Conservation (phyloP, 2,888 invertebrate genomes). For the Petrolisthes manimaculis region DNA sequence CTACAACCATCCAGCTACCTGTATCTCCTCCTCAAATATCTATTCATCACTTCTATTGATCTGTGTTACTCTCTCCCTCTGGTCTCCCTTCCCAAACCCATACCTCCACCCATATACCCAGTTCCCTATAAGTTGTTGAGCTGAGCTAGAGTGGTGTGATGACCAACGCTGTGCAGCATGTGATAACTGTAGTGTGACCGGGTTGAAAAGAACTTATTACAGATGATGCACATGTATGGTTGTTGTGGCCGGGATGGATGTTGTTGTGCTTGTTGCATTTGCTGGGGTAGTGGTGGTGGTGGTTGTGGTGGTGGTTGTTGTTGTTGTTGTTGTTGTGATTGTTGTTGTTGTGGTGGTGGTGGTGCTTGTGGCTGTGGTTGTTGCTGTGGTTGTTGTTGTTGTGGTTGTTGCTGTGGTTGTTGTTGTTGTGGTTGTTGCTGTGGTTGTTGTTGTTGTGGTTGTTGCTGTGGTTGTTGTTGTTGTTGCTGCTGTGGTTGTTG, state of each 20-base stretch:
- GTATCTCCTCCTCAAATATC: conserved; percentile 7
- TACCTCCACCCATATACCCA: background rate
- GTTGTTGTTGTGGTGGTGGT: background rate
- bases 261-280: background rate
- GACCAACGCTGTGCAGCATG: conserved; percentile 39
- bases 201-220: conserved; percentile 40
- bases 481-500: background rate
- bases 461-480: background rate
- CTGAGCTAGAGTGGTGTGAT: conserved; percentile 29
- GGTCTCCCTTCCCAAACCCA: conserved; percentile 10
- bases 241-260: conserved; percentile 15
- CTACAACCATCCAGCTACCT: conserved; percentile 19
- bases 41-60: background rate
- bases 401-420: background rate
- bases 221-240: conserved; percentile 40
- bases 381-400: background rate
- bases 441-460: background rate
- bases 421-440: background rate
- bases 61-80: background rate
- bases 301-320: background rate
- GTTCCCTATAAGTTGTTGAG: conserved; percentile 8
- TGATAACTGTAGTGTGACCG: conserved; percentile 40
- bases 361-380: background rate
- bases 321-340: background rate
- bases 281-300: conserved; percentile 13